phyloP scores from a whole-genome alignment of 2,888 invertebrate genomes.

The Mactromeris polynyma region DNA sequence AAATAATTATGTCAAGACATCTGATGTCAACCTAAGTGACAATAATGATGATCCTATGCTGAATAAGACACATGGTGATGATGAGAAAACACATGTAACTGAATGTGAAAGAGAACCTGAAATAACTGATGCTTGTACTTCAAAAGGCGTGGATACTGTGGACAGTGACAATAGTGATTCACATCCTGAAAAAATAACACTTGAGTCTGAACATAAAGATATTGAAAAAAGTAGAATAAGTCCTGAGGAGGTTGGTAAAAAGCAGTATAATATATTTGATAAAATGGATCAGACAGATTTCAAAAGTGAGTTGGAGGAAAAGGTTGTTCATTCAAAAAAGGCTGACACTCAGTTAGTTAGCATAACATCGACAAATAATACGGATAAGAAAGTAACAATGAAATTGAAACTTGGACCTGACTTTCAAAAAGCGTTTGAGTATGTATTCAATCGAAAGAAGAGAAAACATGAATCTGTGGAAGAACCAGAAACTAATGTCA shows the following conservation, averaged over 20 bases:
- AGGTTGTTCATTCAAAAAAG: not conserved
- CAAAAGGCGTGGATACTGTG: not conserved
- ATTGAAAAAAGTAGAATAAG: not conserved
- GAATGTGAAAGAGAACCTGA: not conserved
- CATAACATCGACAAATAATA: constrained; percentile 40
- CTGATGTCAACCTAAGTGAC: not conserved
- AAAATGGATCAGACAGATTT: constrained; percentile 29
- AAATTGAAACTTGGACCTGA: constrained; percentile 51
- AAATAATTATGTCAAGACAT: not conserved
- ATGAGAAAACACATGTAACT: not conserved
- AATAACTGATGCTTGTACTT: not conserved
- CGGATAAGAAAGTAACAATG: constrained; percentile 50
- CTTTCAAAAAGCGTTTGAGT: constrained; percentile 41
- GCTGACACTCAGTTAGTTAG: constrained; percentile 44
- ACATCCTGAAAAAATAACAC: not conserved
- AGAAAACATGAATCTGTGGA: constrained; percentile 33
- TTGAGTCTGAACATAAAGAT: not conserved
- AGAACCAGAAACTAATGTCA: not conserved
- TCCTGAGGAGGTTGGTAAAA: not conserved
- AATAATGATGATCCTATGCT: not conserved
- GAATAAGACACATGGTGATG: not conserved
- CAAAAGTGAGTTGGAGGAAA: not conserved
- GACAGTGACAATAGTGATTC: not conserved
- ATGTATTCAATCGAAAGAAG: constrained; percentile 38
- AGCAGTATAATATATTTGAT: constrained; percentile 34